Percentiles rank a stretch among this genome's conserved stretches.
Conservation (phyloP, 2,888 invertebrate genomes). For the Zaprionus lineosus region DNA sequence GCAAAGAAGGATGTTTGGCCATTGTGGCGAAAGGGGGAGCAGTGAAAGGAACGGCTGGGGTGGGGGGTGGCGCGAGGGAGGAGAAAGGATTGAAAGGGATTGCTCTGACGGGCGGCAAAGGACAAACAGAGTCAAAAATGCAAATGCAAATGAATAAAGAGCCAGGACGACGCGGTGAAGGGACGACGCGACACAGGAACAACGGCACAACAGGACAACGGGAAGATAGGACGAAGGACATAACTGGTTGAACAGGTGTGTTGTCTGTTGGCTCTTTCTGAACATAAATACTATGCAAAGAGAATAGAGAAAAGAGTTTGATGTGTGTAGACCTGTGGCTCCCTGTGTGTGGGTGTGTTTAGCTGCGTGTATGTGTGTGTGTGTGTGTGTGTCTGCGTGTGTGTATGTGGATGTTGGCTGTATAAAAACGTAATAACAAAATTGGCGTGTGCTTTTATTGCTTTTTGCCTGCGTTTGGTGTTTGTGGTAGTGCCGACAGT, state of each 20-base stretch:
- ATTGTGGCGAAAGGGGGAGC: background rate
- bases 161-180: constrained; percentile 10
- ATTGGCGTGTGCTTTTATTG: constrained; percentile 70
- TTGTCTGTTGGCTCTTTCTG: constrained; percentile 39
- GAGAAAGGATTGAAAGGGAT: background rate
- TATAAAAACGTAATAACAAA: constrained; percentile 72
- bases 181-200: background rate
- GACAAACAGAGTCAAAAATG: constrained; percentile 41
- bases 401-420: constrained; percentile 23
- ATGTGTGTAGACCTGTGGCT: background rate
- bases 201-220: background rate
- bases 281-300: constrained; percentile 55
- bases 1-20: background rate
- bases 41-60: too few species aligned
- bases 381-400: constrained; percentile 1
- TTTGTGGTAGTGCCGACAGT: constrained; percentile 40
- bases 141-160: constrained; percentile 60
- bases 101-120: too few species aligned
- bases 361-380: constrained; percentile 6
- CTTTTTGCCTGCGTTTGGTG: constrained; percentile 54
- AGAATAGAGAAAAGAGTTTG: constrained; percentile 7
- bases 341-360: constrained; percentile 8
- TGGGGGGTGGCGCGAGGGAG: background rate
- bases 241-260: constrained; percentile 62
- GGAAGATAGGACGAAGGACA: background rate